phyloP scores from a whole-genome alignment of 2,888 invertebrate genomes.

The Epistrophe grossulariae region DNA sequence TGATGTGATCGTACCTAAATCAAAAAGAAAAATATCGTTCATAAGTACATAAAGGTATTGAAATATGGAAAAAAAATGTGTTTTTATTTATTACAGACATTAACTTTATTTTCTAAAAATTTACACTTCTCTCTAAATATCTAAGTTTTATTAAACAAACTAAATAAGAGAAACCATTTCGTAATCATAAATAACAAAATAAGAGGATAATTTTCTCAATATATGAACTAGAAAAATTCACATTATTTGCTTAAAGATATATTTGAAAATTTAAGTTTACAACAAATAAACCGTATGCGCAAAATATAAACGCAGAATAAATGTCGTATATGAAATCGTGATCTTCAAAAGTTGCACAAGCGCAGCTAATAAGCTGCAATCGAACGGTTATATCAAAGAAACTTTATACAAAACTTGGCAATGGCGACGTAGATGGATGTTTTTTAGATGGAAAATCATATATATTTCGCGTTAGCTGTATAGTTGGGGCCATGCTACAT shows the following conservation, averaged over 20 bases:
- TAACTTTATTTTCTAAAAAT: no score
- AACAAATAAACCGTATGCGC: conserved; percentile 8
- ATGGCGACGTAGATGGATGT: conserved; percentile 21
- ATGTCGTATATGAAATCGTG: conserved; percentile 64
- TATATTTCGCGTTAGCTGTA: conserved; percentile 20
- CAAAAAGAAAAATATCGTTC: no score
- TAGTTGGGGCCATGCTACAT: background rate
- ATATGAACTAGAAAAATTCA: conserved; percentile 40
- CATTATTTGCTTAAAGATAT: conserved; percentile 21
- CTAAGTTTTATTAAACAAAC: no score
- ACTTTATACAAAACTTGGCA: conserved; percentile 8
- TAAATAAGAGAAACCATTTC: no score
- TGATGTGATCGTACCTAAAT: no score
- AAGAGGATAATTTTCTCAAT: no score
- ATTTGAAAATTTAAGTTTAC: no score
- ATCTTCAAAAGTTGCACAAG: conserved; percentile 51
- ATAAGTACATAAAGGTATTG: no score
- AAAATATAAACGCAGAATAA: background rate
- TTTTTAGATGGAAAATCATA: conserved; percentile 54
- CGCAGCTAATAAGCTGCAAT: conserved; percentile 38
- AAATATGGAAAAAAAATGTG: no score
- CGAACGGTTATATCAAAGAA: conserved; percentile 52
- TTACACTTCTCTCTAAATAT: no score
- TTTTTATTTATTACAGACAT: no score
- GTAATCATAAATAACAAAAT: no score